phyloP scores from a whole-genome alignment of 2,797 vertebrate species.

The Halcyon chelicuti region DNA sequence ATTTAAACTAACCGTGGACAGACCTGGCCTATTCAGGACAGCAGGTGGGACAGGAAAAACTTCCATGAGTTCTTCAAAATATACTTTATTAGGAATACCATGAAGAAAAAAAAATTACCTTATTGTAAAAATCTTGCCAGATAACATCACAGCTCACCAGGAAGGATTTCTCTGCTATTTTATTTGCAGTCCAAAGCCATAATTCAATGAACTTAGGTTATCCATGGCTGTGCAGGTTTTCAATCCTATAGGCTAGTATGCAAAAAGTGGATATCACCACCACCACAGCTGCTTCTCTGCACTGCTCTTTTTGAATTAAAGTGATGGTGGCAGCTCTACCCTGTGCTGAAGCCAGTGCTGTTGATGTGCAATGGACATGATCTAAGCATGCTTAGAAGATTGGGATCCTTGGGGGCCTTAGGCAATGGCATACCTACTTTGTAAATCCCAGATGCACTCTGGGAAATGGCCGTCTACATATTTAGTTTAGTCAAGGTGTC shows the following conservation, averaged over 20 bases:
- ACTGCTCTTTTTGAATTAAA: constrained; percentile 20
- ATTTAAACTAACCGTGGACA: neutral
- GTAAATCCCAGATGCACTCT: neutral
- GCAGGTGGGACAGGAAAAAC: neutral
- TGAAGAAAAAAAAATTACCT: neutral
- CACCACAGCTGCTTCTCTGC: neutral
- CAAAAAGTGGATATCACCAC: neutral
- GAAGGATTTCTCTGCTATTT: neutral
- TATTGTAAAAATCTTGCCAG: neutral
- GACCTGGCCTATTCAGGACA: neutral
- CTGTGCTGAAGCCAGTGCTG: neutral
- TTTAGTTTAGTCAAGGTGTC: neutral
- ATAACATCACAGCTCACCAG: fast-evolving
- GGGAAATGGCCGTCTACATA: neutral
- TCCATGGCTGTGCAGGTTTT: neutral
- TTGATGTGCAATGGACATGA: neutral
- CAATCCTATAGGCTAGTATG: neutral
- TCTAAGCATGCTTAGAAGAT: neutral
- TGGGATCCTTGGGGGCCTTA: neutral
- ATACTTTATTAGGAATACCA: neutral
- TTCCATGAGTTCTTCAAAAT: neutral
- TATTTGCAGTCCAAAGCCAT: neutral
- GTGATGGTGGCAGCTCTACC: neutral
- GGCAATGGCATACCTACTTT: neutral
- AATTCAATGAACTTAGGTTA: neutral